Evolutionary conservation across 1,140 invertebrate species (phyloP).

Genomic region (Triops longicaudatus): DNA sequence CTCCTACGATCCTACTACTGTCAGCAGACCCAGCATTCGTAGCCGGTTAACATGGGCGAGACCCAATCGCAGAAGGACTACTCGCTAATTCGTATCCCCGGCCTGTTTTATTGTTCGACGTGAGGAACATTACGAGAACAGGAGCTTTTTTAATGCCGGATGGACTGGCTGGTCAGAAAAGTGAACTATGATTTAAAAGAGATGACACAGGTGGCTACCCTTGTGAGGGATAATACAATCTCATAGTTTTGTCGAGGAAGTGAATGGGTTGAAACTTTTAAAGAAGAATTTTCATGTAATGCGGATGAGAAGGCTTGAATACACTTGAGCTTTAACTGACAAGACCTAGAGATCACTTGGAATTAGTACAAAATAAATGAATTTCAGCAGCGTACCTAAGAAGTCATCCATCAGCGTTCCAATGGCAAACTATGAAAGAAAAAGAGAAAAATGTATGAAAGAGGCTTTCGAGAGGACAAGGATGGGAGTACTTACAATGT

Average conservation of each 20-base stretch:
- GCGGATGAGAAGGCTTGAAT: neutral
- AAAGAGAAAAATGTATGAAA: constrained; percentile 31
- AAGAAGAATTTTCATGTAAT: neutral
- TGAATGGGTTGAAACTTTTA: neutral
- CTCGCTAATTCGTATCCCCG: neutral
- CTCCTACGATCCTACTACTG: neutral
- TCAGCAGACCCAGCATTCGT: neutral
- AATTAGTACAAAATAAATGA: constrained; percentile 21
- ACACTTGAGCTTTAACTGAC: constrained; percentile 29
- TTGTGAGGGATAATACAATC: neutral
- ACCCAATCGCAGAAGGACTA: neutral
- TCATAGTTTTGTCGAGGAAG: neutral
- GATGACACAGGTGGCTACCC: too few relatives aligned
- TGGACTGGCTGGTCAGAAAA: too few relatives aligned
- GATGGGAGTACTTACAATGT: constrained; percentile 21
- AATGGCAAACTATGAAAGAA: constrained; percentile 84
- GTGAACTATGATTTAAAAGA: too few relatives aligned
- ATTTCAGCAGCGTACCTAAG: constrained; percentile 49
- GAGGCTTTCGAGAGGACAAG: neutral
- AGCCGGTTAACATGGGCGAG: neutral
- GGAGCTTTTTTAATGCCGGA: too few relatives aligned
- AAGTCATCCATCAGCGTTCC: constrained; percentile 98
- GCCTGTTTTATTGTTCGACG: neutral
- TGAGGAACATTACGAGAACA: neutral
- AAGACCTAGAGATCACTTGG: constrained; percentile 36